Evolutionary conservation across 2,888 invertebrate species (phyloP), one percentile per base, ranked within the genome.

Genomic region (Craniophora ligustri): DNA sequence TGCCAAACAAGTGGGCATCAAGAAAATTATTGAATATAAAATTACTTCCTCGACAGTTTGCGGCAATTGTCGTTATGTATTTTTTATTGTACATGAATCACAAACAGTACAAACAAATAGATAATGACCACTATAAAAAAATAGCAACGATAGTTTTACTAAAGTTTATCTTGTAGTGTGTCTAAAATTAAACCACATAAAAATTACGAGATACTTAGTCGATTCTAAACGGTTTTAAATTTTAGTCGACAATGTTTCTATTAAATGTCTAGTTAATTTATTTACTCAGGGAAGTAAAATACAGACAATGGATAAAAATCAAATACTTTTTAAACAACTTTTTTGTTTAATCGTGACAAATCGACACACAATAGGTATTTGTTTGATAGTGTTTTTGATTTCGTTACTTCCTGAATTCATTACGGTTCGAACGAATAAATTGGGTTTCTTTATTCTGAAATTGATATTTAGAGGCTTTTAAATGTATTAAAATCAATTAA

Each of bases 11-110:
- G 42, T 7, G 42, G 15, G 14, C 14, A 40, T 26, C 18, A 44
- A 58, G 14, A 40, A 28, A 58, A 58, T 31, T 18, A 40, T 41
- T 41, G 35, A 18, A 36, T 40, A 6, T 39, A 44, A 45, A 50
- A 65, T 47, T 44, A 40, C 51, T 66, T 57, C 57, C 51, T 38
- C 14, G 39, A 11, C 41, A 51, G 57, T 51, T 66, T 39, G 15
- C 42, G 32, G 28, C 26, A 44, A 50, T 45, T 30, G 11, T 21
- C 6, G n/a, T 21, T 2, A 13, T 21, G 18, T 35, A 16, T 42
- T 60, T 40, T 60, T 54, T 49, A 40, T 26, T 23, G 11, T 15
- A 13, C 4, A 18, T 11, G 31, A 31, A 32, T 48, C 28, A 54
- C 26, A 64, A 56, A 47, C 41, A 65, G 11, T 35, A 10, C 14